These are phyloP conservation scores for Falco cherrug DNA, from an alignment of 2,797 vertebrate species.

Conservation along the genomic window DNA sequence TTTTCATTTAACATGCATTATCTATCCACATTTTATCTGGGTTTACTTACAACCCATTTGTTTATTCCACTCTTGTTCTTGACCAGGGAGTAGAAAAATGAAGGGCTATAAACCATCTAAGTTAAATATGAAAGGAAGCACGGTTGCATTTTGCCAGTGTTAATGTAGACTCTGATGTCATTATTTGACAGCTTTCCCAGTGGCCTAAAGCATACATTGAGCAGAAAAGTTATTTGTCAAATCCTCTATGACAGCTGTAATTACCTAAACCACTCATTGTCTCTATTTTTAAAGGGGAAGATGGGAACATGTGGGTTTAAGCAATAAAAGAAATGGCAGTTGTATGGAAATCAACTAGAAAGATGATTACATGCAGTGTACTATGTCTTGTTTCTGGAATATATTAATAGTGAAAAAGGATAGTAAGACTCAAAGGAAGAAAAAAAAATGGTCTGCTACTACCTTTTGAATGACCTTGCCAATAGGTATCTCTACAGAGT, in stretches of 20 bases:
- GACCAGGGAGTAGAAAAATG: neutral
- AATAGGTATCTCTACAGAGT: neutral
- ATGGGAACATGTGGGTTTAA: neutral
- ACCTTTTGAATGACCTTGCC: neutral
- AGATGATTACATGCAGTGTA: neutral
- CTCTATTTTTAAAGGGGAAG: slow-evolving; percentile 6
- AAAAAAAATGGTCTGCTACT: neutral
- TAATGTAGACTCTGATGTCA: slow-evolving; percentile 41
- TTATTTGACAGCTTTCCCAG: slow-evolving; percentile 47
- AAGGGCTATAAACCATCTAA: neutral
- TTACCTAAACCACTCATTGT: slow-evolving; percentile 2
- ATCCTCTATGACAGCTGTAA: slow-evolving; percentile 3
- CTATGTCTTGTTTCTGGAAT: slow-evolving; percentile 3
- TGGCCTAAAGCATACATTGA: slow-evolving; percentile 28
- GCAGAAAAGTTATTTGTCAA: slow-evolving; percentile 41
- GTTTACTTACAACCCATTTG: neutral
- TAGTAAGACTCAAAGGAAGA: neutral
- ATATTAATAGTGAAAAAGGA: neutral
- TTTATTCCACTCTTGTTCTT: neutral
- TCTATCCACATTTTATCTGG: neutral
- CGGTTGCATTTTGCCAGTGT: neutral
- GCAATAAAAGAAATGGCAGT: neutral
- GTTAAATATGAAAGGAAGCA: slow-evolving; percentile 5
- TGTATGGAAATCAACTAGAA: neutral
- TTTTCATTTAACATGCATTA: neutral